Percentiles rank a stretch among this genome's conserved stretches.
Conservation (phyloP, 2,113 vertebrate genomes). For the Cricetomys ansorgei region DNA sequence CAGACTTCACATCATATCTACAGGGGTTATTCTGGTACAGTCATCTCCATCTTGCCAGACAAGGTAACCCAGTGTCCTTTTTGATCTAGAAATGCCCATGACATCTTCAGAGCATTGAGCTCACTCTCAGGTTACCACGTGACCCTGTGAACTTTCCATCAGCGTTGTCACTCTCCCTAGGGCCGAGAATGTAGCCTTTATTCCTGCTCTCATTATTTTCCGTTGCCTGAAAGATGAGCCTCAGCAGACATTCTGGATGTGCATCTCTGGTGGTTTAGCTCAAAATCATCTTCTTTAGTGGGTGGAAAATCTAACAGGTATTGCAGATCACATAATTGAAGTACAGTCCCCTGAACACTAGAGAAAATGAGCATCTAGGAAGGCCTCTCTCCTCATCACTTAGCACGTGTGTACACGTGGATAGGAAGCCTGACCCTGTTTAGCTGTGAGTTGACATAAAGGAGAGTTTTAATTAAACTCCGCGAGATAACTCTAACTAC, state of each 20-base stretch:
- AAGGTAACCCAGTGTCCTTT: background rate
- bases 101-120: slow-evolving; percentile 58
- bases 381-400: slow-evolving; percentile 23
- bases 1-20: background rate
- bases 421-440: background rate
- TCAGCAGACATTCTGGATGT: slow-evolving; percentile 76
- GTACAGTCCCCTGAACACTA: slow-evolving; percentile 5
- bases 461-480: slow-evolving; percentile 58
- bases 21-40: background rate
- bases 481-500: background rate
- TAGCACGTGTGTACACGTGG: background rate
- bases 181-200: slow-evolving; percentile 79
- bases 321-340: background rate
- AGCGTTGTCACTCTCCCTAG: slow-evolving; percentile 79
- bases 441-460: background rate
- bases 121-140: slow-evolving; percentile 77
- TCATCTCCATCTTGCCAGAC: background rate
- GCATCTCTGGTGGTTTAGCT: slow-evolving; percentile 71
- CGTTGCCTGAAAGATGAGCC: slow-evolving; percentile 74
- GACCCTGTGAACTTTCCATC: slow-evolving; percentile 79
- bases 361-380: slow-evolving; percentile 20
- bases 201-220: slow-evolving; percentile 78
- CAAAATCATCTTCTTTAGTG: slow-evolving; percentile 48
- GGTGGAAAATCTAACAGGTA: slow-evolving; percentile 24
- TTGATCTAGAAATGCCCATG: background rate